Evolutionary conservation across 37 sponge, comb jelly and placozoan genomes (phyloP).

Genomic region (Tethya wilhelma): DNA sequence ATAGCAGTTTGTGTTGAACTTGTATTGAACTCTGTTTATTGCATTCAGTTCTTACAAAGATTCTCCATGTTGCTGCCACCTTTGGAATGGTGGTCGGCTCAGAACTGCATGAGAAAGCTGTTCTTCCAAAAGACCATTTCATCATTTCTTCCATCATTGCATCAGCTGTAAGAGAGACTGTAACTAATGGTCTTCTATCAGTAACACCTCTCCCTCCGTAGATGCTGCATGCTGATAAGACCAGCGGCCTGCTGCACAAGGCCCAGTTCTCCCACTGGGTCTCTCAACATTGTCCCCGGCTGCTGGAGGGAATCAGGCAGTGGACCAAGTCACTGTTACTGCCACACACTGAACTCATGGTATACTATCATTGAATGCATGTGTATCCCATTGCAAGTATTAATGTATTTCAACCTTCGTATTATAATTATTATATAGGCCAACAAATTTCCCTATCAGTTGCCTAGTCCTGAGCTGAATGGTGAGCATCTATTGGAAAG

Average conservation of each 20-base stretch:
- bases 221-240: not conserved
- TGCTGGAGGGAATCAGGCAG: slow-evolving; percentile 58
- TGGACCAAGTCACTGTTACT: slow-evolving; percentile 53
- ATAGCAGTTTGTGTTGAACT: not conserved
- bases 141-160: slow-evolving; percentile 13
- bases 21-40: not conserved
- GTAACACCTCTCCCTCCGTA: not conserved
- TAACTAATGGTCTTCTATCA: not conserved
- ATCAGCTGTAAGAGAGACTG: slow-evolving; percentile 28
- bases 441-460: slow-evolving; percentile 19
- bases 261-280: slow-evolving; percentile 50
- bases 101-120: slow-evolving; percentile 18
- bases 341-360: too few species aligned
- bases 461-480: slow-evolving; percentile 18
- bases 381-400: not conserved
- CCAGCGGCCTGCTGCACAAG: not conserved
- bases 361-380: not conserved
- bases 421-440: too few species aligned
- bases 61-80: slow-evolving; percentile 38
- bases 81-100: slow-evolving; percentile 43
- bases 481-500: not conserved
- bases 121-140: slow-evolving; percentile 20
- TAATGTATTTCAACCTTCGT: too few species aligned
- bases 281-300: slow-evolving; percentile 42
- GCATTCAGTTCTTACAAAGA: slow-evolving; percentile 19